phyloP scores from a whole-genome alignment of 1,140 invertebrate species.

The Paracyclopina nana region DNA sequence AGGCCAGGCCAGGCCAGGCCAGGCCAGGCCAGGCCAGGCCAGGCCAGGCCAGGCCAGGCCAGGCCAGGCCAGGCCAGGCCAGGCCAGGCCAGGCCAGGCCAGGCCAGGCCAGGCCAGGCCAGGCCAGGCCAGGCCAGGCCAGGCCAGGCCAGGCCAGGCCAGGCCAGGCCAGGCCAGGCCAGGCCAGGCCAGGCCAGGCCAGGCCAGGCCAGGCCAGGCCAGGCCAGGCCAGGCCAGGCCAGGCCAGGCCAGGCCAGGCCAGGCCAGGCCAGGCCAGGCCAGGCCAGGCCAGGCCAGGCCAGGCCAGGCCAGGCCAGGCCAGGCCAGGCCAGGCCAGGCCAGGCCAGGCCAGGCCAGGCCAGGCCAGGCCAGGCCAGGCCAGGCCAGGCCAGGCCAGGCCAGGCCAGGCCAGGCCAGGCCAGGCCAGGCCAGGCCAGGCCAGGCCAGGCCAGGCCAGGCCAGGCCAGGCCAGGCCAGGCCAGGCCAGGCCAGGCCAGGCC shows the following conservation, averaged over 20 bases:
- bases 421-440: slow-evolving; percentile 20
- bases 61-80: slow-evolving; percentile 20
- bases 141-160: slow-evolving; percentile 21
- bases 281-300: slow-evolving; percentile 20
- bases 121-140: slow-evolving; percentile 21
- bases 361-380: slow-evolving; percentile 21
- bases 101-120: slow-evolving; percentile 20
- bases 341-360: slow-evolving; percentile 17
- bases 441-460: slow-evolving; percentile 19
- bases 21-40: slow-evolving; percentile 22
- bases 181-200: slow-evolving; percentile 18
- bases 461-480: slow-evolving; percentile 20
- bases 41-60: slow-evolving; percentile 21
- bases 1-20: slow-evolving; percentile 22
- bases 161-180: slow-evolving; percentile 20
- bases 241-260: slow-evolving; percentile 20
- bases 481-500: slow-evolving; percentile 19
- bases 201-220: slow-evolving; percentile 19
- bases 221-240: slow-evolving; percentile 20
- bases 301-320: slow-evolving; percentile 18
- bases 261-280: slow-evolving; percentile 20
- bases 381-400: slow-evolving; percentile 19
- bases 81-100: slow-evolving; percentile 19
- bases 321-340: slow-evolving; percentile 19
- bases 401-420: slow-evolving; percentile 19